Percentiles rank a stretch among this genome's conserved stretches.
Conservation (phyloP, 2,888 invertebrate species). For the Megaustenia siamemsis region DNA sequence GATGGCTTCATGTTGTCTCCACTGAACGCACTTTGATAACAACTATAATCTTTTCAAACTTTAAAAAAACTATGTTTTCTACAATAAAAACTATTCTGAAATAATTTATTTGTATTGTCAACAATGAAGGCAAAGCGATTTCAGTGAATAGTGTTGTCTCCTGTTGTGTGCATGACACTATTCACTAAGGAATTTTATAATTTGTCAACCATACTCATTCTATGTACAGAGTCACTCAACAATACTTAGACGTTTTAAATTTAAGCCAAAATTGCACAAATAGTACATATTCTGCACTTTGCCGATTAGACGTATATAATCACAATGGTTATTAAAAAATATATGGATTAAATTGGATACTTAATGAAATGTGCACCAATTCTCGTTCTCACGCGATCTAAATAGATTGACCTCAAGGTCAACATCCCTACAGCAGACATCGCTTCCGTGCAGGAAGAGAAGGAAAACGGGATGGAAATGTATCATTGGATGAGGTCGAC, state of each 20-base stretch:
- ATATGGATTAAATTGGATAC: not conserved
- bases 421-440: constrained; percentile 54
- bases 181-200: too few relatives aligned
- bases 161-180: too few relatives aligned
- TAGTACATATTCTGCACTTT: not conserved
- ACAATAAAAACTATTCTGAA: too few relatives aligned
- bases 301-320: not conserved
- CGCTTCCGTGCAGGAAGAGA: constrained; percentile 46
- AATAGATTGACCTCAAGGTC: constrained; percentile 57
- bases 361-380: not conserved
- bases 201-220: too few relatives aligned
- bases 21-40: too few relatives aligned
- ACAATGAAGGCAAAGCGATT: too few relatives aligned
- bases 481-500: constrained; percentile 34
- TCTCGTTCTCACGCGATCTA: constrained; percentile 44
- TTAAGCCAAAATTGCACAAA: not conserved
- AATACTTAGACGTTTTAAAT: not conserved
- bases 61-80: too few relatives aligned
- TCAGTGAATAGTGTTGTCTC: too few relatives aligned
- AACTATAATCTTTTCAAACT: too few relatives aligned
- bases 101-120: too few relatives aligned
- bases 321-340: not conserved
- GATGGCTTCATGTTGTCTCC: too few relatives aligned
- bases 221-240: not conserved
- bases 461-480: constrained; percentile 39